Evolutionary conservation across 2,113 vertebrate genomes (phyloP).

Genomic region (Oncorhynchus mykiss): DNA sequence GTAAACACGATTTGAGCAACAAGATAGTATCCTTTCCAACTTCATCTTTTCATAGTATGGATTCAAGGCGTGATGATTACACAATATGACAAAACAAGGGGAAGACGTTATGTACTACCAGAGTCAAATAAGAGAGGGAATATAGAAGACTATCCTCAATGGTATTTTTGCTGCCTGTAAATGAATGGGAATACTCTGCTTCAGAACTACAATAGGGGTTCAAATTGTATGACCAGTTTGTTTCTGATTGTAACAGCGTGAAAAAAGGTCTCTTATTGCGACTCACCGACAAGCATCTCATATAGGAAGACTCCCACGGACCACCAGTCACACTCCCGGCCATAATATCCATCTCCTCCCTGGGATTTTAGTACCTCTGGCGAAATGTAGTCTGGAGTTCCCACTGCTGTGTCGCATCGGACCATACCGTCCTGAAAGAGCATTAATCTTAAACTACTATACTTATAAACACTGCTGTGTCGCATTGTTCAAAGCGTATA

Average conservation of each 20-base stretch:
- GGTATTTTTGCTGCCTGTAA: background rate
- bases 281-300: slow-evolving; percentile 99
- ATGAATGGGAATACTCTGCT: background rate
- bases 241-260: too few species aligned
- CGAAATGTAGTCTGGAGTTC: slow-evolving; percentile 98
- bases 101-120: too few species aligned
- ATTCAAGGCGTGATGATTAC: too few species aligned
- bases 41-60: too few species aligned
- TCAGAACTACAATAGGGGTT: background rate
- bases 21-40: too few species aligned
- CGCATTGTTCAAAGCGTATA: too few species aligned
- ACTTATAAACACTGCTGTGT: background rate
- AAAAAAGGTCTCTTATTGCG: too few species aligned
- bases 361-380: slow-evolving; percentile 98
- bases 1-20: too few species aligned
- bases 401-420: slow-evolving; percentile 98
- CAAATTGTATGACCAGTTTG: background rate
- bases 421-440: slow-evolving; percentile 92
- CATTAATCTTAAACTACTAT: background rate
- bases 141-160: too few species aligned
- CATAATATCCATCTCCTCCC: slow-evolving; percentile 97
- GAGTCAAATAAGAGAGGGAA: too few species aligned
- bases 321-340: slow-evolving; percentile 99
- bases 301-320: slow-evolving; percentile 98
- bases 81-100: too few species aligned